Evolutionary conservation across 1,140 invertebrate species (phyloP).

Genomic region (Littorina saxatilis): DNA sequence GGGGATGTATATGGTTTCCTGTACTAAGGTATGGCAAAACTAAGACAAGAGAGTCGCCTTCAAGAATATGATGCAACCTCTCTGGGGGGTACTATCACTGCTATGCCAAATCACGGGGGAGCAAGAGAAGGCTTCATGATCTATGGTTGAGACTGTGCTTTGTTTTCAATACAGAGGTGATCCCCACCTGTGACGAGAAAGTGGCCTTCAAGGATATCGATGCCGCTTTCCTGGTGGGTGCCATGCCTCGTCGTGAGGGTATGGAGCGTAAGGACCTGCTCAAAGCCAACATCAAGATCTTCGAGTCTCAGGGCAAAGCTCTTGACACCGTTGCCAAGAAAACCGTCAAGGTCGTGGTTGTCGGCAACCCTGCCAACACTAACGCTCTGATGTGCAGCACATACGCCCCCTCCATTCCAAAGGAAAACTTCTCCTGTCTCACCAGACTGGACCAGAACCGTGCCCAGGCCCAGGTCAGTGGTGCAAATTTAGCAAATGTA

Average conservation of each 20-base stretch:
- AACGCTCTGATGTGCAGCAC: slow-evolving; percentile 98
- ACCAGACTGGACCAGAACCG: slow-evolving; percentile 99
- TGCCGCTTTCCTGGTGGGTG: slow-evolving; percentile 98
- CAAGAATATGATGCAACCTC: too few species aligned
- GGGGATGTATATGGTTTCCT: too few species aligned
- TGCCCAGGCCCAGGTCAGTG: slow-evolving; percentile 85
- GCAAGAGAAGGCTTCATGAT: too few species aligned
- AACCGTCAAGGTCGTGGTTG: slow-evolving; percentile 95
- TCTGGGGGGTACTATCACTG: too few species aligned
- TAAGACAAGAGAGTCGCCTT: too few species aligned
- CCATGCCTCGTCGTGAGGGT: slow-evolving; percentile 98
- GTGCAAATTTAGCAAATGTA: too few species aligned
- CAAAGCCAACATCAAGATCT: slow-evolving; percentile 98
- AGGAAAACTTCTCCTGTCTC: slow-evolving; percentile 98
- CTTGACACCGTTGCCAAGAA: slow-evolving; percentile 95
- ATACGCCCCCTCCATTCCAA: slow-evolving; percentile 95
- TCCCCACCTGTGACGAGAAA: slow-evolving; percentile 91
- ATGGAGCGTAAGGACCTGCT: slow-evolving; percentile 99
- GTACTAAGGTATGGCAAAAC: too few species aligned
- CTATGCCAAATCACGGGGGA: too few species aligned
- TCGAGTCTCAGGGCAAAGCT: slow-evolving; percentile 95
- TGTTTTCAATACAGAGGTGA: slow-evolving; percentile 80
- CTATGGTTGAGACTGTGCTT: background rate
- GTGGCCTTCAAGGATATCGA: slow-evolving; percentile 97
- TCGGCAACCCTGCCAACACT: slow-evolving; percentile 99